Base-by-base conservation (phyloP, 2,888 invertebrate species). In the Drymonia ruficornis region DNA sequence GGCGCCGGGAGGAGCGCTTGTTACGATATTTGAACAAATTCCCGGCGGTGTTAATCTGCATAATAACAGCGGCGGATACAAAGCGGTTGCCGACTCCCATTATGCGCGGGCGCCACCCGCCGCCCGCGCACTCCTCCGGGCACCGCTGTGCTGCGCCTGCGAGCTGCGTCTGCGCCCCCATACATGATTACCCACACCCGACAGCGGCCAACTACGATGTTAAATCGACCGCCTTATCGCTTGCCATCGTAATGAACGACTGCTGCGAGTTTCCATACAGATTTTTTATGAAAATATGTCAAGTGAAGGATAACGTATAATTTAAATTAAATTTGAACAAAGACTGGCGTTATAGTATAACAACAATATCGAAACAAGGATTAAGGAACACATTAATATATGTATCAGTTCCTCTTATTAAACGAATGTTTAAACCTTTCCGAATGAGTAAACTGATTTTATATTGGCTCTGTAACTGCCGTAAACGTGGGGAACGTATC, bases 11-110 rank as follows among this genome's bases (percentile, higher is more conserved):
- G 89, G 85, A 85, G 83, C 78, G 89, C 92, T 91, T 87, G 92
- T 92, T 91, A 92, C 89, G 91, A 90, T 91, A 89, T 91, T 89
- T 91, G 91, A 90, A 92, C 92, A 91, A 91, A 91, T 91, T 91
- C 92, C 91, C 90, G 90, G 80, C 89, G 90, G 91, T 91, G 92
- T 91, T 91, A 91, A 92, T 92, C 92, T 92, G 92, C 92, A 92
- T 92, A 92, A 92, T 92, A 91, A 91, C 89, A 91, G 87, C 90
- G 86, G 83, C 85, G 80, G 84, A 78, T 81, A 89, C 90, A 91
- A 91, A 91, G 90, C 87, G 84, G 76, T 83, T 80, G 90, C 91
- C 88, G 91, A 85, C 89, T 81, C 83, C 86, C 87, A 90, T 90
- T 91, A 91, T 84, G 80, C 83, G 78, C 86, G 86, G 87, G 88